phyloP scores from a whole-genome alignment of 2,797 vertebrate species.

The Florisuga fusca region DNA sequence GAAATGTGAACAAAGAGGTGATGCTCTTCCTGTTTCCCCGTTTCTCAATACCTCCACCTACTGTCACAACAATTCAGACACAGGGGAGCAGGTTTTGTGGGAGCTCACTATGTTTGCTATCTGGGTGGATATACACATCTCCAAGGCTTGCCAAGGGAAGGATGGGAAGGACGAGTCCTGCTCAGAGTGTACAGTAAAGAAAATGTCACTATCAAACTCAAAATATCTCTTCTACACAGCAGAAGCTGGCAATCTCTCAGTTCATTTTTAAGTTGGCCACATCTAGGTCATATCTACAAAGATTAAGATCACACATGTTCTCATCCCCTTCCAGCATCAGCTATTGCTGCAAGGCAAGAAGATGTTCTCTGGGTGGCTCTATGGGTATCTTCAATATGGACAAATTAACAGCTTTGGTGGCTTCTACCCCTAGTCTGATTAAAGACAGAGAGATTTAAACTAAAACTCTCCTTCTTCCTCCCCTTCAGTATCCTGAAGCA shows the following conservation, averaged over 20 bases:
- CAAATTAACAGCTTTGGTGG: neutral
- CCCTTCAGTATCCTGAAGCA: neutral
- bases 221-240: neutral
- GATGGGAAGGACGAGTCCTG: neutral
- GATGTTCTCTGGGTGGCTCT: neutral
- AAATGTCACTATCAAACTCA: neutral
- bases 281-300: neutral
- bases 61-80: neutral
- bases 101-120: neutral
- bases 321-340: neutral
- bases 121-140: accelerated
- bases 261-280: neutral
- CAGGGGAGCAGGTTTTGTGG: neutral
- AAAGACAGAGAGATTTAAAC: neutral
- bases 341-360: neutral
- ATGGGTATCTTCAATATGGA: neutral
- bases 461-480: neutral
- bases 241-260: neutral
- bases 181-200: neutral
- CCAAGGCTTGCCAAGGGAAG: neutral
- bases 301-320: neutral
- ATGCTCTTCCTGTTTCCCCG: neutral
- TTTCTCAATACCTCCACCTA: neutral
- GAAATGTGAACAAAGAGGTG: neutral
- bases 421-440: neutral